Conservation (phyloP, 2,797 vertebrate species). For the Petrocephalus sullivani region DNA sequence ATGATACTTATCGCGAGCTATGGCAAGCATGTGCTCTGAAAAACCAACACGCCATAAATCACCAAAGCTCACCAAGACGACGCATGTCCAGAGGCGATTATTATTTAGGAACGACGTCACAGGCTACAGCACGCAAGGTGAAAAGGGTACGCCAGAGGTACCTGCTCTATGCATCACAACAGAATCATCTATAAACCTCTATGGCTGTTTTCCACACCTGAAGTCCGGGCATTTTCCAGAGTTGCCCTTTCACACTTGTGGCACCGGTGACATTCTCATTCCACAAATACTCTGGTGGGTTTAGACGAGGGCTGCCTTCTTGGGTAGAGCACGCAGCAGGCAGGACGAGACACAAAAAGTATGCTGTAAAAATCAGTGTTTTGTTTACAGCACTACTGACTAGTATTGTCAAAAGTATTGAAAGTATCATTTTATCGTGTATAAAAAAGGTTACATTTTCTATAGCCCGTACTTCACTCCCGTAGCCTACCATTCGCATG, state of each 20-base stretch:
- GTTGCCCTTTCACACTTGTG: neutral
- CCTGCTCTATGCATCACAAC: neutral
- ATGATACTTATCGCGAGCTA: neutral
- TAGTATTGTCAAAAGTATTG: neutral
- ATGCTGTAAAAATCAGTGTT: neutral
- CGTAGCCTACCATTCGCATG: too few relatives aligned
- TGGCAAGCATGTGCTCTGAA: neutral
- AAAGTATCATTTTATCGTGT: neutral
- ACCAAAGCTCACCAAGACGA: neutral
- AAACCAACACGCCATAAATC: neutral
- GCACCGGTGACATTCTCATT: neutral
- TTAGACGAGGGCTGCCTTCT: neutral
- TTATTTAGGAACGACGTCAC: neutral
- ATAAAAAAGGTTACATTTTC: neutral
- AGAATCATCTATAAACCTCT: neutral
- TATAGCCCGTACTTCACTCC: too few relatives aligned
- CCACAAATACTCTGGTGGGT: neutral
- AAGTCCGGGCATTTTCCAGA: neutral
- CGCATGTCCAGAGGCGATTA: neutral
- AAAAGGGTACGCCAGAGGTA: neutral
- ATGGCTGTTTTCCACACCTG: neutral
- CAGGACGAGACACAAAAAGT: neutral
- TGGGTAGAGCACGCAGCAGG: neutral
- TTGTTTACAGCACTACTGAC: neutral
- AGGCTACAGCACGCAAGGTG: neutral